Evolutionary conservation across 2,888 invertebrate species (phyloP), one percentile per base, ranked within the genome.

Genomic region (Creontiades dilutus): DNA sequence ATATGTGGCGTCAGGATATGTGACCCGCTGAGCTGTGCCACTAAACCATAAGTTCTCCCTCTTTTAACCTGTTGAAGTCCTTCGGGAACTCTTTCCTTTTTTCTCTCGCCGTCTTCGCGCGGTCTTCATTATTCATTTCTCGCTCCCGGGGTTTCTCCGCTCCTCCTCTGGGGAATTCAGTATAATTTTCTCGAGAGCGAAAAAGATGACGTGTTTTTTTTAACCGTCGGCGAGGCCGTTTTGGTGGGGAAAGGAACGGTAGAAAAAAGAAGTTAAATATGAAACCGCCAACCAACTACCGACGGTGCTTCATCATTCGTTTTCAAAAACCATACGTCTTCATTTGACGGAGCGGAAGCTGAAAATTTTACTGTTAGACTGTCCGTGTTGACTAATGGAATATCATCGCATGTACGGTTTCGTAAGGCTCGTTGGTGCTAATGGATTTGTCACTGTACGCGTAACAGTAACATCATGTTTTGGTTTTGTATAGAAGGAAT

Each of bases 51-150:
- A 57, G 57, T 57, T 57, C n/a, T n/a, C 52, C 13, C 37, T 2
- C 37, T 2, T 37, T 5, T n/a, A 57, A 57, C 57, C 57, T 57
- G 57, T 57, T 57, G 57, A 57, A n/a, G 57, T 57, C 57, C 57
- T 16, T n/a, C 16, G 57, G 57, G 57, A 57, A 57, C 19, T 57
- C 19, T n/a, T n/a, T 12, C 23, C 23, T 27, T 68, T 68, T 68
- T 68, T 9, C 13, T 68, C 68, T 19, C 61, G 0, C 61, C 61
- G 3, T 68, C 68, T 68, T 68, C 23, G 23, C 68, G 68, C 12
- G 27, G 68, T 68, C 68, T 68, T 68, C 68, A 68, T 68, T 68
- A 68, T 68, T 68, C 68, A 68, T 68, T 68, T 68, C 68, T 19
- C 52, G 19, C 23, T n/a, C 57, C 57, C 23, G 68, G 12, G 23